Base-by-base conservation (phyloP, 2,113 vertebrate genomes). In the Anseranas semipalmata region DNA sequence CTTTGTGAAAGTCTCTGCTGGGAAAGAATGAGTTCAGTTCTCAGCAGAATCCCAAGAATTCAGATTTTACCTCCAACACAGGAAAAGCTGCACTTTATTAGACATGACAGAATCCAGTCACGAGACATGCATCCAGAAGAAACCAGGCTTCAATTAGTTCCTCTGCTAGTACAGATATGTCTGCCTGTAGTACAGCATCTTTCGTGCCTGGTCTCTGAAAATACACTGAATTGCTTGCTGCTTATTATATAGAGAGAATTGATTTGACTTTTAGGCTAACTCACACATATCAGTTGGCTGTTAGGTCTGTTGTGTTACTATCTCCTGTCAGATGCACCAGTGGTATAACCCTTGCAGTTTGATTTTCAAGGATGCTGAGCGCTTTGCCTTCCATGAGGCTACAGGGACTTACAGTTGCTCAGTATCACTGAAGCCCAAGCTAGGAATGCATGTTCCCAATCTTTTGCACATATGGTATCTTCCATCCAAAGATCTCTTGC, bases 381-480 rank as follows among this genome's bases (percentile, higher is more conserved):
- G 39, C 25, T 1, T 33, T 37, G 30, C 43, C 67, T 63, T 55
- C 43, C 21, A 2, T 39, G 25, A 65, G 50, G n/a, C 45, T 52
- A 28, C 28, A 58, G 33, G 24, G 55, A 28, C 53, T 62, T 52
- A 5, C 1, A 8, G 75, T 17, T 81, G 62, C 58, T 82, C 72
- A 30, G 65, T 32, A 35, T 53, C 41, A 27, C 48, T 75, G 68
- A 59, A 79, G 48, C 33, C 43, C 19, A 35, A 45, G 19, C 55
- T 41, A 52, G 48, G 24, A 52, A 56, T 58, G 20, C 15, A 7
- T 10, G 37, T 73, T 65, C 52, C 56, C 19, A 33, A 7, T 58
- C 60, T 32, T 52, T 73, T 1, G 2, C 0, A 1, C 12, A 2
- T 45, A 20, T 15, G 0, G 0, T 48, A 59, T 46, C 58, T 90